These are phyloP conservation scores for Oscheius sp. DNA, from an alignment of 1,140 invertebrate genomes.

Conservation along the genomic window DNA sequence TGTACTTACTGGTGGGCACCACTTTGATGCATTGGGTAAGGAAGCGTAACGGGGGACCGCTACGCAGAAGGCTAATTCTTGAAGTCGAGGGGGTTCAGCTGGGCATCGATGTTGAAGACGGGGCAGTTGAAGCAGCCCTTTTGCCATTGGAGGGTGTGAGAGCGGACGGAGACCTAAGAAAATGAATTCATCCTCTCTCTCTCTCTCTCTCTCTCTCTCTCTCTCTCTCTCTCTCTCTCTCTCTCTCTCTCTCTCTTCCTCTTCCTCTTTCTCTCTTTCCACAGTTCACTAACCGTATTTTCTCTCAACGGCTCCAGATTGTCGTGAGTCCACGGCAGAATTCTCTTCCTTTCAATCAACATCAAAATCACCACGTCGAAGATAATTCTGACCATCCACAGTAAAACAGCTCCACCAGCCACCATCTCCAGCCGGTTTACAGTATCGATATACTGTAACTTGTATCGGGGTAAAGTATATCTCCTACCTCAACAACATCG, in stretches of 20 bases:
- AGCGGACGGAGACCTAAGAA: slow-evolving; percentile 16
- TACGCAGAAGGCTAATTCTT: slow-evolving; percentile 10
- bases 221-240: too few species aligned
- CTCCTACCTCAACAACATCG: background rate
- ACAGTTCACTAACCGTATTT: too few species aligned
- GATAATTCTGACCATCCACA: slow-evolving; percentile 36
- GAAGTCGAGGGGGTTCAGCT: slow-evolving; percentile 22
- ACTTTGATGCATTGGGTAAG: background rate
- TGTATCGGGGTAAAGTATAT: background rate
- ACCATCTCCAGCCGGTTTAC: slow-evolving; percentile 24
- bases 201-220: too few species aligned
- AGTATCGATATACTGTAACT: slow-evolving; percentile 25
- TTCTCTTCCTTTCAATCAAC: slow-evolving; percentile 7
- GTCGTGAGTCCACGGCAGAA: slow-evolving; percentile 15
- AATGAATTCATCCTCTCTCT: too few species aligned
- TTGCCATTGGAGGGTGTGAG: slow-evolving; percentile 17
- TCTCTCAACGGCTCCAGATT: slow-evolving; percentile 9
- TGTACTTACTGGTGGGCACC: background rate
- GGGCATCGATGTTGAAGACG: slow-evolving; percentile 29
- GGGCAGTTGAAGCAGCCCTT: slow-evolving; percentile 32
- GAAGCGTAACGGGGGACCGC: background rate
- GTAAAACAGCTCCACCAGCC: slow-evolving; percentile 30
- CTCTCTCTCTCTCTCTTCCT: too few species aligned
- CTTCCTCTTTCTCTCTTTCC: too few species aligned
- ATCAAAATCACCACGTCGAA: slow-evolving; percentile 35